phyloP scores from a whole-genome alignment of 2,888 invertebrate species.

The Strigamia maritima region DNA sequence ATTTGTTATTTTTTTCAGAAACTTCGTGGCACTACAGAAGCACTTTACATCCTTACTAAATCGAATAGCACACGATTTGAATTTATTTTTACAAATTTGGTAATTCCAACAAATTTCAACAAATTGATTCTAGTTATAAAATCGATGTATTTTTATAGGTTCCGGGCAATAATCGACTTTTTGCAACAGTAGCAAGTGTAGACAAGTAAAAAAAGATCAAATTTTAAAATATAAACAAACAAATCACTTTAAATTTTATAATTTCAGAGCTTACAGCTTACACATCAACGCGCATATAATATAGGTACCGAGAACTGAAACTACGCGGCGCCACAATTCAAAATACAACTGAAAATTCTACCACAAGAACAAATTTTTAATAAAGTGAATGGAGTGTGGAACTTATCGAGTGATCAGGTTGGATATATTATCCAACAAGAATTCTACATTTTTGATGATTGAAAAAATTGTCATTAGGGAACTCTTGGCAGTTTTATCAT shows the following conservation, averaged over 20 bases:
- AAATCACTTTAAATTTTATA: not conserved
- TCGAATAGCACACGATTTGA: constrained; percentile 82
- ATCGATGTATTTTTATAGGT: constrained; percentile 47
- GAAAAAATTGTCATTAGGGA: constrained; percentile 61
- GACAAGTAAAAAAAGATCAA: constrained; percentile 65
- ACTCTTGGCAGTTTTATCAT: constrained; percentile 91
- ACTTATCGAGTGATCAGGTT: constrained; percentile 83
- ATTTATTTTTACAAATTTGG: constrained; percentile 92
- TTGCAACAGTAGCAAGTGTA: constrained; percentile 86
- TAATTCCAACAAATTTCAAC: too few relatives aligned
- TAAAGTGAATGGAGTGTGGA: constrained; percentile 86
- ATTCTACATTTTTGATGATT: too few relatives aligned
- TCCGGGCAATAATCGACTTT: constrained; percentile 76
- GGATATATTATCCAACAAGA: too few relatives aligned
- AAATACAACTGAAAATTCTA: constrained; percentile 76
- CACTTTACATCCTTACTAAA: constrained; percentile 80
- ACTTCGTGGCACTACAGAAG: constrained; percentile 78
- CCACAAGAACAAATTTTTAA: constrained; percentile 84
- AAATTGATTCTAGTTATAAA: too few relatives aligned
- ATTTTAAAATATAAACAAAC: not conserved
- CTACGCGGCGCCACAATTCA: constrained; percentile 84
- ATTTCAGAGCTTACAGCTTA: constrained; percentile 80
- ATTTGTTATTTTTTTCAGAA: constrained; percentile 58
- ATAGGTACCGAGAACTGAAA: constrained; percentile 90
- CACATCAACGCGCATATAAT: constrained; percentile 78